phyloP scores from a whole-genome alignment of 2,113 vertebrate species.

The Centropus unirufus region DNA sequence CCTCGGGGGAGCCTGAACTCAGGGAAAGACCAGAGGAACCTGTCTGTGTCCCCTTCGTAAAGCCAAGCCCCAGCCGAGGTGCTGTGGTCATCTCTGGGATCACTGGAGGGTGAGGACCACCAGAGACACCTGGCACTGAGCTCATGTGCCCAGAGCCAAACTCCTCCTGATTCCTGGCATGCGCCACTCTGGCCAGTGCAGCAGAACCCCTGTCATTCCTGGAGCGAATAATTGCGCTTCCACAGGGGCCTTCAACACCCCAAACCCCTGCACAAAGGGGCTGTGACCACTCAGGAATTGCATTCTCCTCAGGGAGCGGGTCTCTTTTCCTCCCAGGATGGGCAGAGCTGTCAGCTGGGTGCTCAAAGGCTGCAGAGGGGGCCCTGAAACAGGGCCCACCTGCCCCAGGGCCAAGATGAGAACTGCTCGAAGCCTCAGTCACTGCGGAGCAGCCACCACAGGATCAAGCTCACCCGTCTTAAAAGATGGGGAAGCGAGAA shows the following conservation, averaged over 20 bases:
- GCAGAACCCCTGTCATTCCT: neutral
- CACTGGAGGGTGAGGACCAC: neutral
- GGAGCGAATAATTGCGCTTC: accelerated
- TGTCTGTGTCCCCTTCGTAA: neutral
- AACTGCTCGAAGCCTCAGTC: neutral
- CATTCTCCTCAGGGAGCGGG: neutral
- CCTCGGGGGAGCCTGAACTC: neutral
- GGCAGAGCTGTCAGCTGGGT: neutral
- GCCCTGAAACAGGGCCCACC: neutral
- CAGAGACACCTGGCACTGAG: neutral
- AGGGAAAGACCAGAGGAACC: neutral
- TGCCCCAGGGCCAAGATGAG: neutral
- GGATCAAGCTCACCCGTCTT: neutral
- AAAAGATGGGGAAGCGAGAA: no score
- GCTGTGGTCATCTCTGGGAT: accelerated
- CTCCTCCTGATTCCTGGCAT: neutral
- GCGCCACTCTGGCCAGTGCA: accelerated
- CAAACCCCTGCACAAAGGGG: no score
- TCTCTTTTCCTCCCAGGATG: neutral
- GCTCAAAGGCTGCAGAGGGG: accelerated
- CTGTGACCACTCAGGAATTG: neutral
- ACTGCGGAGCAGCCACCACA: neutral
- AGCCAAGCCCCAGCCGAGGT: neutral
- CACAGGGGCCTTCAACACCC: neutral
- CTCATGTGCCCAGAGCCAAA: accelerated